Evolutionary conservation across 2,888 invertebrate species (phyloP).

Genomic region (Tridacna gigas): DNA sequence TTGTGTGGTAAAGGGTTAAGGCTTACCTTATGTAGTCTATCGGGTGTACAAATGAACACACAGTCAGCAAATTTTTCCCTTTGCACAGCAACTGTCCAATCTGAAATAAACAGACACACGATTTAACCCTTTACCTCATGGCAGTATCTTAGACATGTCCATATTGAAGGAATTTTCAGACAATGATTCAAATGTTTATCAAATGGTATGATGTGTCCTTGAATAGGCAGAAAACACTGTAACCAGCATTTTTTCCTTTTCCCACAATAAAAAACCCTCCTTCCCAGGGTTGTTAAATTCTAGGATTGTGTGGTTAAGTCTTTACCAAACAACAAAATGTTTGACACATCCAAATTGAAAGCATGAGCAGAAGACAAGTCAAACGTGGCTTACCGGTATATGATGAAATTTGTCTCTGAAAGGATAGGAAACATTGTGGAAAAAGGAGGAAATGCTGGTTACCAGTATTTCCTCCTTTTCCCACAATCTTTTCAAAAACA

Average conservation of each 20-base stretch:
- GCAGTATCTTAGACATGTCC: background rate
- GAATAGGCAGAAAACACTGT: background rate
- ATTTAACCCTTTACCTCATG: no score
- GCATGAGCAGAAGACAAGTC: no score
- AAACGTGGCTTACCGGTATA: no score
- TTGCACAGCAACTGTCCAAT: constrained; percentile 78
- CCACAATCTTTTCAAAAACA: background rate
- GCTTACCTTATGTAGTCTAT: constrained; percentile 81
- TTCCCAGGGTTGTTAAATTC: no score
- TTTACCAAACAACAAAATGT: background rate
- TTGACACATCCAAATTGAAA: no score
- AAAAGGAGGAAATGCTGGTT: background rate
- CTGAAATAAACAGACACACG: constrained; percentile 58
- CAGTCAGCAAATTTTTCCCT: constrained; percentile 83
- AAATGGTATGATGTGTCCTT: background rate
- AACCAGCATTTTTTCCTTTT: background rate
- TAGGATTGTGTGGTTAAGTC: background rate
- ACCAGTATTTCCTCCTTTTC: constrained; percentile 4
- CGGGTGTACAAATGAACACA: constrained; percentile 84
- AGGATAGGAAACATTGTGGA: background rate
- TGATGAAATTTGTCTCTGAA: no score
- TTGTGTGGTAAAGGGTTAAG: no score
- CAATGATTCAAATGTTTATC: background rate
- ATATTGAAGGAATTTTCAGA: background rate
- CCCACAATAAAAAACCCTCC: no score